Evolutionary conservation across 2,888 invertebrate species (phyloP).

Genomic region (Cosmopolites sordidus): DNA sequence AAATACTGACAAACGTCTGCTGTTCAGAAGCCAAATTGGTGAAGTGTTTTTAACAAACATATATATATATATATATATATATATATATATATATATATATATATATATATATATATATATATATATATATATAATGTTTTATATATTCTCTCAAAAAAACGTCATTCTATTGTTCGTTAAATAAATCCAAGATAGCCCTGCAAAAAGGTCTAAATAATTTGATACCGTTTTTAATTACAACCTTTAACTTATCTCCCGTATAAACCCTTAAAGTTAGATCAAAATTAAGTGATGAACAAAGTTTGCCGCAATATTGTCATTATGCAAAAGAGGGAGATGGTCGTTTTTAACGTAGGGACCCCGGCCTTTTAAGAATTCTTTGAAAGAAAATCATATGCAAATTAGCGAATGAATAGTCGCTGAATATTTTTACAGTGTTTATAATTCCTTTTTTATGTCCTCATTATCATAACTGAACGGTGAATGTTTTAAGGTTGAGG

Average conservation of each 20-base stretch:
- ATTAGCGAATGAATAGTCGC: conserved; percentile 46
- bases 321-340: conserved; percentile 44
- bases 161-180: too few relatives aligned
- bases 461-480: conserved; percentile 48
- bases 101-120: too few relatives aligned
- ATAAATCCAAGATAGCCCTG: too few relatives aligned
- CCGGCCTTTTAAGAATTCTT: conserved; percentile 38
- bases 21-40: too few relatives aligned
- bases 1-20: too few relatives aligned
- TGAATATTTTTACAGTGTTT: conserved; percentile 51
- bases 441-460: conserved; percentile 49
- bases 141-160: too few relatives aligned
- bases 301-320: conserved; percentile 36
- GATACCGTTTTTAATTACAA: too few relatives aligned
- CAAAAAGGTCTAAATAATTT: too few relatives aligned
- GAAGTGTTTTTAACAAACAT: too few relatives aligned
- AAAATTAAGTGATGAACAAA: conserved; percentile 15
- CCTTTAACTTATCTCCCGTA: background rate
- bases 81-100: too few relatives aligned
- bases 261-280: conserved; percentile 7
- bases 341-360: conserved; percentile 43
- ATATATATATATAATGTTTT: too few relatives aligned
- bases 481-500: conserved; percentile 37
- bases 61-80: too few relatives aligned
- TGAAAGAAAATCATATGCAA: conserved; percentile 48